Base-by-base conservation (phyloP, 2,888 invertebrate species). In the Apomyelois bistriatella region DNA sequence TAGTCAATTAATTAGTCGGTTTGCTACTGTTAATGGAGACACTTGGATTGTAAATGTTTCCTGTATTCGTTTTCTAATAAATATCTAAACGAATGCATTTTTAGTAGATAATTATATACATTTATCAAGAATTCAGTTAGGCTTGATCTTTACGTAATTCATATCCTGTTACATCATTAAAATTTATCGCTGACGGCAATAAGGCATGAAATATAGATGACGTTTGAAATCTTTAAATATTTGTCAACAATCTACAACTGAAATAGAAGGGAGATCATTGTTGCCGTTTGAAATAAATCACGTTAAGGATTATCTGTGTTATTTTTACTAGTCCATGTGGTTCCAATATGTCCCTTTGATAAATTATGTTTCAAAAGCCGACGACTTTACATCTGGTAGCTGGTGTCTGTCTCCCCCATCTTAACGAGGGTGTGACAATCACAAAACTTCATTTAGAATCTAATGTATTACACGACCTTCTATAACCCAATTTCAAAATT, bases 341-440 rank as follows among this genome's bases (percentile, higher is more conserved):
- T 68, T 68, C 58, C 56, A 62, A 61, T 65, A 53, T 59, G 66
- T 60, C 66, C 8, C 22, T 13, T 12, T 43, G 36, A 52, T 52
- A 52, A 52, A 52, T 52, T 52, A 52, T 36, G 43, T 17, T 16
- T 69, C 68, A 68, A 72, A 62, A 65, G 57, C 32, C 46, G 43
- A 43, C 43, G 43, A 32, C 56, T 64, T 61, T 69, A 65, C 75
- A 71, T 72, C 71, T 75, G 75, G 22, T 22, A 22, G 71, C 60
- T 67, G 72, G 68, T 70, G 60, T 60, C 59, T 61, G 22, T 22
- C 22, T 22, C 22, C 62, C 64, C 53, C 51, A 56, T 55, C 51
- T 59, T 73, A 75, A 79, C 77, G 70, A 82, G 78, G 82, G 79
- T 79, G 74, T 70, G 79, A 79, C 78, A 78, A 57, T 70, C 59